These are phyloP conservation scores for Pachydiplax longipennis DNA, from an alignment of 2,888 invertebrate species.

Conservation along the genomic window DNA sequence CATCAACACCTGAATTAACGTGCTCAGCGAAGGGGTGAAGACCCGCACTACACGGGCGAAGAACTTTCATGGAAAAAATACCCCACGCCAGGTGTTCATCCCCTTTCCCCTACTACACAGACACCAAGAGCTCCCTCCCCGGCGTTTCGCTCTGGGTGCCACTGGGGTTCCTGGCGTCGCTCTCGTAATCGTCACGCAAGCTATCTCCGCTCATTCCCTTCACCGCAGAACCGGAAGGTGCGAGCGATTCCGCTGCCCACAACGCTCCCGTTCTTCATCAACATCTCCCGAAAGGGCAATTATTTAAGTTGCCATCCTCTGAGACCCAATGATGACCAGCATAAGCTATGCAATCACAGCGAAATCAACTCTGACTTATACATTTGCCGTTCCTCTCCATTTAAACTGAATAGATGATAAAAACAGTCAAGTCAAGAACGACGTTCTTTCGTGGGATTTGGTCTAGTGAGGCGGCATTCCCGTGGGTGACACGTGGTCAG, in stretches of 20 bases:
- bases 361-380: too few species aligned
- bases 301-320: too few species aligned
- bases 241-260: neutral
- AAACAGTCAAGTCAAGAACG: too few species aligned
- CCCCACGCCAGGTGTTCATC: constrained; percentile 14
- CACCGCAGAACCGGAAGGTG: constrained; percentile 18
- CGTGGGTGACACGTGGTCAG: too few species aligned
- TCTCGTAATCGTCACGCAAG: constrained; percentile 33
- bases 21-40: neutral
- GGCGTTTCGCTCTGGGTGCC: constrained; percentile 35
- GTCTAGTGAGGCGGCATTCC: too few species aligned
- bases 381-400: too few species aligned
- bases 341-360: too few species aligned
- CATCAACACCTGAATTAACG: constrained; percentile 12
- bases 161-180: constrained; percentile 7
- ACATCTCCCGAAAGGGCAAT: neutral
- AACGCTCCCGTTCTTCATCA: neutral
- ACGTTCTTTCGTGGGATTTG: too few species aligned
- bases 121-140: neutral
- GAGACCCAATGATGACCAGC: too few species aligned
- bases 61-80: neutral
- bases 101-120: neutral
- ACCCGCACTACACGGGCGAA: neutral
- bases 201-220: neutral
- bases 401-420: too few species aligned